These are phyloP conservation scores for Catostomus latipinnis DNA, from an alignment of 2,797 vertebrate genomes.

Conservation along the genomic window DNA sequence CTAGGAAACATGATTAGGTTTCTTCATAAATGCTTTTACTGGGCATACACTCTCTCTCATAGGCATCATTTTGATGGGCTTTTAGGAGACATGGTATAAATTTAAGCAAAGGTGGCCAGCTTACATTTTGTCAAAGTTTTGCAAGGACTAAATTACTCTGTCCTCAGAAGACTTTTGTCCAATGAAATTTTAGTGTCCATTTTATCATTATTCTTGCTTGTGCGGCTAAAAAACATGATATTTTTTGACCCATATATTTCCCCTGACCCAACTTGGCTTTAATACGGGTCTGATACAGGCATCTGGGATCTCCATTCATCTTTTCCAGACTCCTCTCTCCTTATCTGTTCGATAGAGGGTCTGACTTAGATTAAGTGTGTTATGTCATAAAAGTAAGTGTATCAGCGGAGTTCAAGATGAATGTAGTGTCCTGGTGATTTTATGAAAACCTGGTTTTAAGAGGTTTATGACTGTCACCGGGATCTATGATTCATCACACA, in stretches of 20 bases:
- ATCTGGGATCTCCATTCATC: slow-evolving; percentile 39
- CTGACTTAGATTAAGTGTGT: slow-evolving; percentile 42
- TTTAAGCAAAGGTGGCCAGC: slow-evolving; percentile 29
- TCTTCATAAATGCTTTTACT: slow-evolving; percentile 6
- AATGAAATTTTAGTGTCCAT: slow-evolving; percentile 33
- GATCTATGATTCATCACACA: slow-evolving; percentile 31
- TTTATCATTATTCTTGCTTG: slow-evolving; percentile 46
- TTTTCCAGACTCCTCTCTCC: slow-evolving; percentile 29
- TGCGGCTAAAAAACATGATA: background rate
- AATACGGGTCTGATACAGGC: slow-evolving; percentile 18
- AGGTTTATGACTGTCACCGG: slow-evolving; percentile 32
- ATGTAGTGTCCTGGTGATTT: slow-evolving; percentile 41
- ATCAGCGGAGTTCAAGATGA: slow-evolving; percentile 48
- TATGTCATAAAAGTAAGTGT: slow-evolving; percentile 47
- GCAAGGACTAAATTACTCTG: slow-evolving; percentile 18
- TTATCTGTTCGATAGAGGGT: slow-evolving; percentile 42
- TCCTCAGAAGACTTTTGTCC: slow-evolving; percentile 25
- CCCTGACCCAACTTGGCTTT: slow-evolving; percentile 29
- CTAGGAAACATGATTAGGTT: background rate
- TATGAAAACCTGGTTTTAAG: slow-evolving; percentile 35
- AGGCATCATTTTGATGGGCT: slow-evolving; percentile 25
- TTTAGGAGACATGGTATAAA: slow-evolving; percentile 44
- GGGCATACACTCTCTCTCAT: background rate
- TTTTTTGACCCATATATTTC: slow-evolving; percentile 41
- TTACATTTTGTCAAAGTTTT: slow-evolving; percentile 19